A percentile compares a stretch with the other conserved stretches of the same genome.
These are phyloP conservation scores for Athalia rosae DNA, from an alignment of 2,888 invertebrate species.

Conservation along the genomic window DNA sequence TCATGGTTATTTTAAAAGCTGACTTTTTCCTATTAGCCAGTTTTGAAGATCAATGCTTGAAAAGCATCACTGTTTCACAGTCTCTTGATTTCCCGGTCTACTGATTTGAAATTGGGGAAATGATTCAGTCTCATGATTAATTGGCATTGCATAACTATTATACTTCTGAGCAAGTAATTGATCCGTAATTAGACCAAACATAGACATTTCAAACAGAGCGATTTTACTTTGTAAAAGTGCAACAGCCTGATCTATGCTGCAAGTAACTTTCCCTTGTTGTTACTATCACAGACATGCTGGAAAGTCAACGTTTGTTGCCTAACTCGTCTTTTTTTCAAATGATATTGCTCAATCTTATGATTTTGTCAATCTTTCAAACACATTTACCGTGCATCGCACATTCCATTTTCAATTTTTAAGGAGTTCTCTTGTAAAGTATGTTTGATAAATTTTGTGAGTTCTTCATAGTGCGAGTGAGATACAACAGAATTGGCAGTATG, in stretches of 20 bases:
- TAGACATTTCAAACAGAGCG: not conserved
- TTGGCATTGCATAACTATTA: not conserved
- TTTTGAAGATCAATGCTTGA: not conserved
- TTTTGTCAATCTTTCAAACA: too few relatives aligned
- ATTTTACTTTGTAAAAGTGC: slow-evolving; percentile 7
- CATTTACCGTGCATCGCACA: too few relatives aligned
- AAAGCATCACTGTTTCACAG: too few relatives aligned
- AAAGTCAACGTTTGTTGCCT: slow-evolving; percentile 35
- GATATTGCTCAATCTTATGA: slow-evolving; percentile 1
- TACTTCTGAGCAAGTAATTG: not conserved
- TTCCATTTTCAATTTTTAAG: too few relatives aligned
- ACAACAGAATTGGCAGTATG: not conserved
- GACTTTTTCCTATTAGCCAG: not conserved
- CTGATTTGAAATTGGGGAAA: too few relatives aligned
- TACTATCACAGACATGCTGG: slow-evolving; percentile 22
- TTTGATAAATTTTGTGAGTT: not conserved
- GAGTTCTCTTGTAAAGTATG: too few relatives aligned
- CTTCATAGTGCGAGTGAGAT: too few relatives aligned
- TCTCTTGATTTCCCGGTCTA: too few relatives aligned
- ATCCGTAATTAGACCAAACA: not conserved
- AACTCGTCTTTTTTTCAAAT: slow-evolving; percentile 33
- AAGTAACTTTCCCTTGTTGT: slow-evolving; percentile 31
- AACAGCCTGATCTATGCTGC: not conserved
- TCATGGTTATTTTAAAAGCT: not conserved
- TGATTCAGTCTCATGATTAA: not conserved